Evolutionary conservation across 2,888 invertebrate species (phyloP), one percentile per base, ranked within the genome.

Genomic region (Rhaphigaster nebulosa): DNA sequence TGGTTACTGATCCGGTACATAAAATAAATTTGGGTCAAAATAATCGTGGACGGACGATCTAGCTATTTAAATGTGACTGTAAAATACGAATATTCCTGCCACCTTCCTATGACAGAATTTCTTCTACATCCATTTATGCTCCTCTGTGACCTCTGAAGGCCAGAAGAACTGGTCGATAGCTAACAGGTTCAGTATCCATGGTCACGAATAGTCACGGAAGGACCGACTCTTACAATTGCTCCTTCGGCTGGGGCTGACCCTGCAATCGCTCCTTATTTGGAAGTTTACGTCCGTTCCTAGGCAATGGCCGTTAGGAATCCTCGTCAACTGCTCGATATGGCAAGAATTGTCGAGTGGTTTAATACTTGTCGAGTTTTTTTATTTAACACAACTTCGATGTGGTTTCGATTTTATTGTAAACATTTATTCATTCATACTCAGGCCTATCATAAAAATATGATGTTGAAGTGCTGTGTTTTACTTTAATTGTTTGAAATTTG

Each of bases 161-260:
- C 84, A 20, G 15, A n/a, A 84, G 84, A 45, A 1, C 45, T 26
- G 84, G 84, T 84, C 84, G 84, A 84, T 84, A 84, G 18, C 45
- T 45, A 84, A n/a, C 45, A 50, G 70, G 70, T 76, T 13, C 84
- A 26, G 84, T 84, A 84, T 84, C 84, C 84, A 84, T 84, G 84
- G 84, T 50, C 84, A 84, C 84, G 50, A 84, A 84, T 84, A 84
- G 84, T 50, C 26, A 45, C n/a, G 84, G 26, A 41, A 15, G 34
- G 29, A 29, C 65, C 34, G 34, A 26, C 70, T 76, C 84, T 13
- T 38, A 84, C 84, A 50, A 84, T 84, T 26, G 45, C 23, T 26
- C 38, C 38, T 20, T 41, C 80, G 65, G 15, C 29, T 29, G 29
- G n/a, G 13, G 34, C 13, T 8, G 13, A 15, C 70, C 70, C 20